A percentile compares a stretch with the other conserved stretches of the same genome.
Evolutionary conservation across 2,888 invertebrate genomes (phyloP).

Genomic region (Craniophora ligustri): DNA sequence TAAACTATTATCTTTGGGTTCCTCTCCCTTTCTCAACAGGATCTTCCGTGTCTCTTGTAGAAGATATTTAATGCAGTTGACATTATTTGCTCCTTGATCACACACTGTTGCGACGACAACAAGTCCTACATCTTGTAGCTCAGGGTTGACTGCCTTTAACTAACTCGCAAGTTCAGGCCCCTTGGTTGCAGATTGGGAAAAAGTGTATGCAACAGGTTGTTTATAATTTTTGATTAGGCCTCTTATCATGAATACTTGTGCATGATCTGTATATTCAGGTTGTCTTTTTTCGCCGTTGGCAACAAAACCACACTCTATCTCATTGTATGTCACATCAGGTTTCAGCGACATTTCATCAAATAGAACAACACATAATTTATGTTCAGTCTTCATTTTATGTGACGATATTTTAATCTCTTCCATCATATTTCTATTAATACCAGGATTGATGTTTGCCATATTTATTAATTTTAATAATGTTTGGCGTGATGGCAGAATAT

Average conservation of each 20-base stretch:
- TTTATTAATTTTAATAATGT: slow-evolving; percentile 1
- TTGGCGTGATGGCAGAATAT: slow-evolving; percentile 3
- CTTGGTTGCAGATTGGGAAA: slow-evolving; percentile 48
- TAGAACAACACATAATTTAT: slow-evolving; percentile 6
- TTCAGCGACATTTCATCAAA: slow-evolving; percentile 25
- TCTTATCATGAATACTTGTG: slow-evolving; percentile 24
- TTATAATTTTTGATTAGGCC: slow-evolving; percentile 53
- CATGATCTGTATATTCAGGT: slow-evolving; percentile 21
- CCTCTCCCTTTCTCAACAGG: slow-evolving; percentile 23
- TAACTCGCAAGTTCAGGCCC: slow-evolving; percentile 47
- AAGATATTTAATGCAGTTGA: slow-evolving; percentile 37
- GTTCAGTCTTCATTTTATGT: slow-evolving; percentile 3
- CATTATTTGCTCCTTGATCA: slow-evolving; percentile 55
- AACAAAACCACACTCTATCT: slow-evolving; percentile 20
- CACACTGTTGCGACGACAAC: slow-evolving; percentile 51
- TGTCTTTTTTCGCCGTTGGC: slow-evolving; percentile 13
- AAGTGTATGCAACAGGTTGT: slow-evolving; percentile 48
- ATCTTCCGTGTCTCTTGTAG: slow-evolving; percentile 40
- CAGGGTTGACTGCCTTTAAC: slow-evolving; percentile 37
- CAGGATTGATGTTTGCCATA: slow-evolving; percentile 9
- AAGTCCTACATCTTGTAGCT: slow-evolving; percentile 42
- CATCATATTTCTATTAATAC: slow-evolving; percentile 11
- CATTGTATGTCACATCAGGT: slow-evolving; percentile 11
- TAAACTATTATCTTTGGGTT: slow-evolving; percentile 32
- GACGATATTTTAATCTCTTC: background rate